A percentile compares a stretch with the other conserved stretches of the same genome.
phyloP scores from a whole-genome alignment of 2,797 vertebrate genomes.

The Sebastes steindachneri region DNA sequence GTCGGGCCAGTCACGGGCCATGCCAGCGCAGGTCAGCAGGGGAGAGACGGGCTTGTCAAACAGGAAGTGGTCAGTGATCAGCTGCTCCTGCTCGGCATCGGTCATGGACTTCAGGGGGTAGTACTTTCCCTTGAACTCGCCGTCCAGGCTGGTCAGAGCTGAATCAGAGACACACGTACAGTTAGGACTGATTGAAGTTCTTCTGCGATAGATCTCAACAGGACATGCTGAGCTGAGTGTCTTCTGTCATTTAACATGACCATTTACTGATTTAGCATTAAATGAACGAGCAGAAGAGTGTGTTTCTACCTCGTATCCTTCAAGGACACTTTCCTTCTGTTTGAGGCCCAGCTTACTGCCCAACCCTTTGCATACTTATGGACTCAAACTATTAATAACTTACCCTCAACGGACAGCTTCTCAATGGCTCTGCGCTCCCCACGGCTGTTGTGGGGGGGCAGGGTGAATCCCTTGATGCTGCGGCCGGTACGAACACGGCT shows the following conservation, averaged over 20 bases:
- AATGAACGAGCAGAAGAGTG: background rate
- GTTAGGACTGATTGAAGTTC: background rate
- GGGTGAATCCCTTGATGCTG: conserved; percentile 95
- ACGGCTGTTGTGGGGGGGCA: conserved; percentile 96
- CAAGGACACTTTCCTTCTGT: background rate
- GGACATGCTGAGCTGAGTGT: background rate
- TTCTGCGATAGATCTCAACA: background rate
- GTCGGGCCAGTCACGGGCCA: conserved; percentile 98
- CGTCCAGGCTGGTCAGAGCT: conserved; percentile 92
- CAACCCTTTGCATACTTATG: background rate
- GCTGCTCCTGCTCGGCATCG: conserved; percentile 95
- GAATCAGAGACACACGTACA: conserved; percentile 6
- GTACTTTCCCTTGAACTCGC: conserved; percentile 95
- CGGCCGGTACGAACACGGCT: conserved; percentile 97
- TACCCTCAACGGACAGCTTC: conserved; percentile 89
- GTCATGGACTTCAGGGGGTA: conserved; percentile 95
- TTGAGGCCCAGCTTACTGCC: background rate
- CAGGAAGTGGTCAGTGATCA: conserved; percentile 95
- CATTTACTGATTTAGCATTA: background rate
- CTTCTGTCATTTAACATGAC: background rate
- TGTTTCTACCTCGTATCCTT: background rate
- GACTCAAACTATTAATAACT: conserved; percentile 33
- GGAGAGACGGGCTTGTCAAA: conserved; percentile 98
- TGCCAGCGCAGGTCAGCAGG: conserved; percentile 92
- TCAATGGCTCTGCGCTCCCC: conserved; percentile 92